phyloP scores from a whole-genome alignment of 2,888 invertebrate genomes.

The Tipula helvola region DNA sequence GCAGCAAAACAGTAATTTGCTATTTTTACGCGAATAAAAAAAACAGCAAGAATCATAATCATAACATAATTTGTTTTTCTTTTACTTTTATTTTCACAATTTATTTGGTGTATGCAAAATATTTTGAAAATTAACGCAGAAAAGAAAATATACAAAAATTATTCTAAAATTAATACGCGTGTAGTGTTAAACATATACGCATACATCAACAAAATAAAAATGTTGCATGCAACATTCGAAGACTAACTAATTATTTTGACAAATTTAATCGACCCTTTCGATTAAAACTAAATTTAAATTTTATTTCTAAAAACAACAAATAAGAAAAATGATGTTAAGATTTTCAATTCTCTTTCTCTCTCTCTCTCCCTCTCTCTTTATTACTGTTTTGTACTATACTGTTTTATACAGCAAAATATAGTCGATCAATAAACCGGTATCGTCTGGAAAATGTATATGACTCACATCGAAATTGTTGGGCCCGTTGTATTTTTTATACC shows the following conservation, averaged over 20 bases:
- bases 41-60: not conserved
- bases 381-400: not conserved
- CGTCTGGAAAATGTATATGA: not conserved
- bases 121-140: not conserved
- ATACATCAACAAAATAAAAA: not conserved
- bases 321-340: not conserved
- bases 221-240: not conserved
- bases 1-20: constrained; percentile 4
- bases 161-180: not conserved
- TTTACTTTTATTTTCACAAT: not conserved
- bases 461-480: not conserved
- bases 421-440: not conserved
- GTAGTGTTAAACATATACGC: not conserved
- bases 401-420: not conserved
- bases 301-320: not conserved
- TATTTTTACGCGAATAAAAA: not conserved
- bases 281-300: not conserved
- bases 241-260: not conserved
- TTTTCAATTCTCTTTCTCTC: not conserved
- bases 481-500: not conserved
- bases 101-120: not conserved
- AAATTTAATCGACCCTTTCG: not conserved
- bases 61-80: not conserved
- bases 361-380: not conserved
- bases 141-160: not conserved